Base-by-base conservation (phyloP, 2,888 invertebrate genomes). In the Hypsopygia costalis region DNA sequence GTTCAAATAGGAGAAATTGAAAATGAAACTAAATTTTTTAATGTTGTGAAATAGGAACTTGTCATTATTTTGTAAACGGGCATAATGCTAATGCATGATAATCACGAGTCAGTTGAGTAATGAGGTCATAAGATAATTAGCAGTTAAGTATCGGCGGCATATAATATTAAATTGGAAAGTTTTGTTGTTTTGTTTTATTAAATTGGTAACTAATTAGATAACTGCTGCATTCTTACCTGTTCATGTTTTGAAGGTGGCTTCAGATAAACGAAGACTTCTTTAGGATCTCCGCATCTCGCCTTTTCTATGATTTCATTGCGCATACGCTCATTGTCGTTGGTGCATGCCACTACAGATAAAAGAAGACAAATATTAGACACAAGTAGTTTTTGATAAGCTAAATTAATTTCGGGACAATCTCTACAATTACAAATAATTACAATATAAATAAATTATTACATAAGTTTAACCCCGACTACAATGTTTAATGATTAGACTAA, bases 221-320 rank as follows among this genome's bases (percentile, higher is more conserved):
- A 10, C 11, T 41, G 11, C 11, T 27, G 11, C 6, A 33, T 47
- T 51, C 42, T 65, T 69, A 87, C 87, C 79, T 80, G 75, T 51
- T 82, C 71, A 43, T 81, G 75, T 4, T 77, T 69, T 11, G 68
- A 70, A 43, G 67, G 64, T 1, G 71, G 67, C 10, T 71, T 69
- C 29, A 88, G 58, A 38, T 71, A 68, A 8, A 79, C 63, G 60
- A 86, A 87, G 20, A 80, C 79, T 22, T 85, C 85, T 52, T 78
- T 81, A 4, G 88, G 87, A 7, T 67, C 70, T 7, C 86, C 85
- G 43, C 88, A 88, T 46, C 66, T 73, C 8, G 88, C 75, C 40
- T 81, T 69, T 40, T 79, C 68, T 28, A 87, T 81, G 12, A 83
- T 61, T 42, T 70, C 69, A 43, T 72, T 73, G 11, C 83, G 62